phyloP scores from a whole-genome alignment of 2,888 invertebrate genomes.

The Caenorhabditis angaria region DNA sequence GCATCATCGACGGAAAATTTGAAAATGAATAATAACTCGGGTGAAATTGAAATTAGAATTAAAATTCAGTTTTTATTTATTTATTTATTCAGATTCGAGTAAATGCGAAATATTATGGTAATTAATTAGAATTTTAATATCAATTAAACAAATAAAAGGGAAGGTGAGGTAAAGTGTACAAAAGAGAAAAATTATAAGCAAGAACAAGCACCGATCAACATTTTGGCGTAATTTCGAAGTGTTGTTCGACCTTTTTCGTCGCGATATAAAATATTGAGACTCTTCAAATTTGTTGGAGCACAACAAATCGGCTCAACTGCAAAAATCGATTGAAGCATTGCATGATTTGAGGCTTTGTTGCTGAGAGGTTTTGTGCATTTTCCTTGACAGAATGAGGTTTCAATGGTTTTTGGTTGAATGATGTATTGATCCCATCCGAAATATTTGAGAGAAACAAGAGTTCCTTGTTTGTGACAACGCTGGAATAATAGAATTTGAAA shows the following conservation, averaged over 20 bases:
- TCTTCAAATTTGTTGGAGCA: slow-evolving; percentile 45
- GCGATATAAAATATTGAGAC: slow-evolving; percentile 49
- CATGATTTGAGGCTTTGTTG: slow-evolving; percentile 51
- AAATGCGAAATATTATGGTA: neutral
- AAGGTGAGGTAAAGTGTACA: neutral
- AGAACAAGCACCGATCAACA: slow-evolving; percentile 52
- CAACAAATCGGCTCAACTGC: slow-evolving; percentile 50
- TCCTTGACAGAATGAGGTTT: slow-evolving; percentile 45
- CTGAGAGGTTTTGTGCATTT: slow-evolving; percentile 37
- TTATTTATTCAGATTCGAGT: neutral
- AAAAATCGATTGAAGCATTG: slow-evolving; percentile 50
- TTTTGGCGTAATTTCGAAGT: slow-evolving; percentile 51
- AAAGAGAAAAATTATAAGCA: slow-evolving; percentile 52
- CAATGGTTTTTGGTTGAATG: slow-evolving; percentile 39
- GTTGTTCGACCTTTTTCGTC: slow-evolving; percentile 46
- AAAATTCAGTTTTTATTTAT: neutral
- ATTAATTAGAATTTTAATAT: slow-evolving; percentile 2
- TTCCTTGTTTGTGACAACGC: slow-evolving; percentile 44
- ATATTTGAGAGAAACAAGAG: slow-evolving; percentile 29
- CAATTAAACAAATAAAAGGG: neutral
- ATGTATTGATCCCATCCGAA: slow-evolving; percentile 41
- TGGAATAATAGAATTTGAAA: too few relatives aligned
- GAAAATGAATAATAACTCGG: neutral
- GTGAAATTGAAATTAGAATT: neutral
- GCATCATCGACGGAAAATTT: neutral